Conservation (phyloP, 1,140 invertebrate species). For the Drosophila tsacasi region DNA sequence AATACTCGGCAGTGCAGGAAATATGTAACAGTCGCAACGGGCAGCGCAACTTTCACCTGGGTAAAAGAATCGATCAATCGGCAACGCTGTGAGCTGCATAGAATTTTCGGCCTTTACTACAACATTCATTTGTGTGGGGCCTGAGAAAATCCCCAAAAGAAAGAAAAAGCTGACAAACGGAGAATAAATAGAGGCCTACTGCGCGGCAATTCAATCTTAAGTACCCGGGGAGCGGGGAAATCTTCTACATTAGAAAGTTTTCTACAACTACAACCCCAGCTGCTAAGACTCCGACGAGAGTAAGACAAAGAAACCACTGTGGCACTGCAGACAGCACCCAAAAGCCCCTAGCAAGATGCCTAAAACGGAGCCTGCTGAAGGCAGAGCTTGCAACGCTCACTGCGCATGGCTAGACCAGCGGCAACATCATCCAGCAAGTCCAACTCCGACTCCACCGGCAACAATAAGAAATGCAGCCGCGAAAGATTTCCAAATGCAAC, state of each 20-base stretch:
- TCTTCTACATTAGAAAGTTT: constrained; percentile 83
- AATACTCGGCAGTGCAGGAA: constrained; percentile 9
- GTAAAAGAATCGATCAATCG: constrained; percentile 58
- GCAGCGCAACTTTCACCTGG: constrained; percentile 64
- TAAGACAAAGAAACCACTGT: constrained; percentile 73
- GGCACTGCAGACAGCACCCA: constrained; percentile 56
- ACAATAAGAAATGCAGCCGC: constrained; percentile 42
- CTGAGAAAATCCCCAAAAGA: constrained; percentile 64
- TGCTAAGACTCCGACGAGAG: constrained; percentile 28
- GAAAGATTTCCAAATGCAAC: constrained; percentile 58
- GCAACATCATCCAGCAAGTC: constrained; percentile 20
- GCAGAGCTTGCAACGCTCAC: constrained; percentile 67
- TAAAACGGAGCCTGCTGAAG: constrained; percentile 56
- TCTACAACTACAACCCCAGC: constrained; percentile 36
- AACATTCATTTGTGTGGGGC: constrained; percentile 22
- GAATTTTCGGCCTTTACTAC: constrained; percentile 33
- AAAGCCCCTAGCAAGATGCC: constrained; percentile 38
- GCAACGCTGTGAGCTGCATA: constrained; percentile 36
- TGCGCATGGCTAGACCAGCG: constrained; percentile 39
- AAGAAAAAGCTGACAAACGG: constrained; percentile 57
- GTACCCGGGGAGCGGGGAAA: constrained; percentile 46
- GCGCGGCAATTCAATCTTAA: constrained; percentile 62
- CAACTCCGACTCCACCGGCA: constrained; percentile 9
- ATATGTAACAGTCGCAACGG: constrained; percentile 29
- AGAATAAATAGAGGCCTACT: constrained; percentile 62